Evolutionary conservation across 2,888 invertebrate genomes (phyloP).

Genomic region (Orgyia antiqua): DNA sequence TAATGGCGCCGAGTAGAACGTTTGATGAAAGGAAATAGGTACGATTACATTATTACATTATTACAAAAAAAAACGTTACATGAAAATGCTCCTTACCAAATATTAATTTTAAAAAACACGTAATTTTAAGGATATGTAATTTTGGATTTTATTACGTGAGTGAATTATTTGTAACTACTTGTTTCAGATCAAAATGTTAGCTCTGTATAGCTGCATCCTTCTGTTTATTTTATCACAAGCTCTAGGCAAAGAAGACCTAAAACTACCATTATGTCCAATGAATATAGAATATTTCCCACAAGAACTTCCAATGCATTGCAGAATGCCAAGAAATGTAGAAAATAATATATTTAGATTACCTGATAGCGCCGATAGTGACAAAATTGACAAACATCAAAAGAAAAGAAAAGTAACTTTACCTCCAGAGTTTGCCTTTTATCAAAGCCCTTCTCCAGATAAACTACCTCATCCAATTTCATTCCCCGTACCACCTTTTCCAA

Average conservation of each 20-base stretch:
- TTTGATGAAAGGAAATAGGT: slow-evolving; percentile 9
- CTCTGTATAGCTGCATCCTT: slow-evolving; percentile 16
- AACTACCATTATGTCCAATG: slow-evolving; percentile 58
- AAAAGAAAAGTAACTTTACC: slow-evolving; percentile 9
- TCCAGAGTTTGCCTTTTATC: slow-evolving; percentile 12
- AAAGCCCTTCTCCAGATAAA: slow-evolving; percentile 25
- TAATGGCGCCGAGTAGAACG: background rate
- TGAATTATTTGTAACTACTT: background rate
- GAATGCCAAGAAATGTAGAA: slow-evolving; percentile 42
- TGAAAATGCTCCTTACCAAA: no score
- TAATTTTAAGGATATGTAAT: no score
- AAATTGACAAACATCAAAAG: background rate
- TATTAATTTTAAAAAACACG: no score
- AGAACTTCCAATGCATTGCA: slow-evolving; percentile 64
- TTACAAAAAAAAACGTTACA: background rate
- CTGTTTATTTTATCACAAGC: slow-evolving; percentile 20
- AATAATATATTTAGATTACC: slow-evolving; percentile 7
- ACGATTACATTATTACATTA: background rate
- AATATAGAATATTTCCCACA: slow-evolving; percentile 57
- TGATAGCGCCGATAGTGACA: slow-evolving; percentile 6
- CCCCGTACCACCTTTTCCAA: slow-evolving; percentile 27
- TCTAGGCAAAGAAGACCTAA: slow-evolving; percentile 34
- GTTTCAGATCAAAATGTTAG: slow-evolving; percentile 40
- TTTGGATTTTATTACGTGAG: no score
- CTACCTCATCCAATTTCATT: slow-evolving; percentile 28